Conservation (phyloP, 2,113 vertebrate genomes). For the Saccopteryx leptura region DNA sequence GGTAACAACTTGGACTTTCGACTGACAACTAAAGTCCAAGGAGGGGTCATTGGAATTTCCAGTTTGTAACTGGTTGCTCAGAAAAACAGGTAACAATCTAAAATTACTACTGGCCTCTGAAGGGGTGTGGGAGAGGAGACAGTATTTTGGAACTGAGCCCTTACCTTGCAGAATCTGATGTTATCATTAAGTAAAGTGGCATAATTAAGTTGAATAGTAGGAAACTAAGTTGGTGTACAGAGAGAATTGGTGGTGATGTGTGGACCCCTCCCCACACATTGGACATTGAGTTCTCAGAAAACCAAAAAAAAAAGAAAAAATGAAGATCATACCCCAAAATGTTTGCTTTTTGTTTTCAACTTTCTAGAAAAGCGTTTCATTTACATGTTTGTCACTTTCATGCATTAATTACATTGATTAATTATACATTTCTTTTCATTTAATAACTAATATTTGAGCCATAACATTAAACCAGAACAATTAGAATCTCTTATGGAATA, state of each 20-base stretch:
- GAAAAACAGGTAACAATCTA: not conserved
- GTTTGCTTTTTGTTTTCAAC: constrained; percentile 1
- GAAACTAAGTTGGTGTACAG: not conserved
- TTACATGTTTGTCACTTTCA: not conserved
- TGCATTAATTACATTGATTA: not conserved
- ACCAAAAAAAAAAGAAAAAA: not conserved
- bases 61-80: not conserved
- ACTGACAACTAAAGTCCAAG: not conserved
- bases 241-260: not conserved
- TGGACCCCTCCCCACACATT: not conserved
- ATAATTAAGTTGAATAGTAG: not conserved
- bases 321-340: not conserved
- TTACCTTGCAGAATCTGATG: not conserved
- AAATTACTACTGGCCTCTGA: not conserved
- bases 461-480: not conserved
- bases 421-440: not conserved
- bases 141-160: not conserved
- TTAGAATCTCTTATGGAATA: not conserved
- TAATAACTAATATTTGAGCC: not conserved
- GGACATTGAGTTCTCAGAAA: not conserved
- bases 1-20: not conserved
- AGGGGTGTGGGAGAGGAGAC: not conserved
- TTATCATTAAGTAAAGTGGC: not conserved
- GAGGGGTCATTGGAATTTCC: not conserved
- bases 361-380: constrained; percentile 1